Evolutionary conservation across 2,113 vertebrate species (phyloP), one percentile per base, ranked within the genome.

Genomic region (Chelonoidis abingdonii): DNA sequence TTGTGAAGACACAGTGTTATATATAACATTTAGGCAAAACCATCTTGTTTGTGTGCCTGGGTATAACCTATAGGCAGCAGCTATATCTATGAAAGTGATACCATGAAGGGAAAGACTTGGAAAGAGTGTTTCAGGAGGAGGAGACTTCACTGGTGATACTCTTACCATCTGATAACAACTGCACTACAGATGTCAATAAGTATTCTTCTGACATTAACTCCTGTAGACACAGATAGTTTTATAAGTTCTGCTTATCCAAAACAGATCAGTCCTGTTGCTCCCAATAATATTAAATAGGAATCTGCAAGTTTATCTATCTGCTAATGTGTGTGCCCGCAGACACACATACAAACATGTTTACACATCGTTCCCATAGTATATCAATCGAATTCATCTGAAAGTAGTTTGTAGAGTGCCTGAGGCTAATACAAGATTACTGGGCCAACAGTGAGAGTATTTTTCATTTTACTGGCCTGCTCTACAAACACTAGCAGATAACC

Each of bases 361-460:
- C 29, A 3, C 8, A 12, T 13, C 25, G 12, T 5, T 2, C 65
- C 5, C 50, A 56, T 22, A 54, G 17, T 79, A 29, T 2, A 69
- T 80, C 49, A n/a, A 82, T 79, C 57, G 54, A 1, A 75, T 75
- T 65, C 35, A 84, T 35, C 24, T 65, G 69, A 92, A 79, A 5
- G 8, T 86, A 93, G 25, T 62, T 29, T 81, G 41, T 79, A 65
- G 3, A 41, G 10, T 62, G 9, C 47, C 81, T 91, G 19, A 31
- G 83, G 0, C 11, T 35, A 44, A 75, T 72, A 62, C 81, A 86
- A 84, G 57, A 75, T 38, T n/a, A 84, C 53, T 83, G 53, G 27
- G 41, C 24, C 81, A 65, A 27, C 86, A 82, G 83, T 17, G 57
- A 87, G 19, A 69, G 53, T 25, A 86, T 80, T 97, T 95, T 81